phyloP scores from a whole-genome alignment of 2,113 vertebrate species.

The Psettodes erumei region DNA sequence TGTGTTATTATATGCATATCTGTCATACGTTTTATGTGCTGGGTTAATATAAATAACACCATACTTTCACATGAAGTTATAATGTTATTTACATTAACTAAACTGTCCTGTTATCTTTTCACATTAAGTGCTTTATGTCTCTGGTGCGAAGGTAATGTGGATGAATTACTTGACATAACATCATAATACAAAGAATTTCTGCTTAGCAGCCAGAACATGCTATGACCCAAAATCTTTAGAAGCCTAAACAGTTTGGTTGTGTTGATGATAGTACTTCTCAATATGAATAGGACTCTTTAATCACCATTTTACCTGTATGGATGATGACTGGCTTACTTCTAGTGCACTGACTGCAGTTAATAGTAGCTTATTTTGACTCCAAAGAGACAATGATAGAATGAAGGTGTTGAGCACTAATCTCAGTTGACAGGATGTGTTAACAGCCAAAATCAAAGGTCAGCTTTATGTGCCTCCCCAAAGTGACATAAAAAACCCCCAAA shows the following conservation, averaged over 20 bases:
- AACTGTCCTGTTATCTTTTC: slow-evolving; percentile 11
- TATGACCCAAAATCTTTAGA: not conserved
- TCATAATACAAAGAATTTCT: not conserved
- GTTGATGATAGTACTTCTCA: slow-evolving; percentile 30
- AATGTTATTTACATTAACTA: slow-evolving; percentile 8
- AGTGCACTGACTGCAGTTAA: slow-evolving; percentile 49
- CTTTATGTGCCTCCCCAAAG: slow-evolving; percentile 52
- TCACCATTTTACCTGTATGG: slow-evolving; percentile 26
- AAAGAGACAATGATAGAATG: slow-evolving; percentile 21
- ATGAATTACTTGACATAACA: slow-evolving; percentile 9
- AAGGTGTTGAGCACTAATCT: slow-evolving; percentile 50
- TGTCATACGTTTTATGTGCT: slow-evolving; percentile 27
- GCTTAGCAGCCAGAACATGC: not conserved
- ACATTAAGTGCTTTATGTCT: slow-evolving; percentile 5
- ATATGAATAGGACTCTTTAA: too few species aligned
- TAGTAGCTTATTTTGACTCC: slow-evolving; percentile 52
- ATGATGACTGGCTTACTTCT: slow-evolving; percentile 60
- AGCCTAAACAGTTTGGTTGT: not conserved
- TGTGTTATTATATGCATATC: slow-evolving; percentile 30
- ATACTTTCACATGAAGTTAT: slow-evolving; percentile 1
- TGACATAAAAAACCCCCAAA: slow-evolving; percentile 49
- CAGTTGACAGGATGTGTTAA: slow-evolving; percentile 45
- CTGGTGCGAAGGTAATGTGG: slow-evolving; percentile 4
- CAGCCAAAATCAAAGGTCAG: slow-evolving; percentile 33
- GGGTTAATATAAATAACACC: too few species aligned